phyloP scores from a whole-genome alignment of 2,888 invertebrate species.

The Nowickia ferox region DNA sequence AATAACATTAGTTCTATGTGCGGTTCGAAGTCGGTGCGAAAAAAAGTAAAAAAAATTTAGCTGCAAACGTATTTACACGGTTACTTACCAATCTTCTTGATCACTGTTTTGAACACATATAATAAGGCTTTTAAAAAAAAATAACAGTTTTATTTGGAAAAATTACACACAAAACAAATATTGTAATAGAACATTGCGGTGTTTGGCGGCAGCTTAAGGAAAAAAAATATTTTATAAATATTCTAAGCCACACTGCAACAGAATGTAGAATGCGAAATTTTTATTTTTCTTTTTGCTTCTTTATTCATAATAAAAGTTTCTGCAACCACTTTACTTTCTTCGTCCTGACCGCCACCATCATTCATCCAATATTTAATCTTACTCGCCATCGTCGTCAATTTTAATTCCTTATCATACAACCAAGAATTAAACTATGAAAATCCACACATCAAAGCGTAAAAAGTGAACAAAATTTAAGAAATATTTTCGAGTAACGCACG shows the following conservation, averaged over 20 bases:
- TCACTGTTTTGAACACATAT: no score
- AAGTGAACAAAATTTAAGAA: slow-evolving; percentile 39
- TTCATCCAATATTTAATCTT: background rate
- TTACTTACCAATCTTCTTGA: no score
- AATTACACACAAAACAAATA: no score
- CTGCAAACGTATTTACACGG: no score
- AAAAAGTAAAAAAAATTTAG: no score
- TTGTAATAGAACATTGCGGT: no score
- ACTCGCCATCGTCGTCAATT: background rate
- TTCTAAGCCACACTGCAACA: background rate
- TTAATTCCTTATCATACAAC: slow-evolving; percentile 9
- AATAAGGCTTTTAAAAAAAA: no score
- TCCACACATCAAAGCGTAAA: background rate
- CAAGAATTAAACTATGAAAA: slow-evolving; percentile 20
- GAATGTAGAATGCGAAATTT: background rate
- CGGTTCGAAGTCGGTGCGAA: no score
- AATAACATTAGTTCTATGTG: no score
- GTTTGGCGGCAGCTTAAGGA: no score
- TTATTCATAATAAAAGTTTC: background rate
- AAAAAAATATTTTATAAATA: background rate
- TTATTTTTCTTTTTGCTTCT: background rate
- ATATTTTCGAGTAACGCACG: slow-evolving; percentile 3
- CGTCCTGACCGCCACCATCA: background rate
- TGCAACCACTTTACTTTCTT: background rate
- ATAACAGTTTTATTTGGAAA: no score